Percentiles rank a stretch among this genome's conserved stretches.
phyloP scores from a whole-genome alignment of 2,888 invertebrate species.

The Drosophila peninsularis region DNA sequence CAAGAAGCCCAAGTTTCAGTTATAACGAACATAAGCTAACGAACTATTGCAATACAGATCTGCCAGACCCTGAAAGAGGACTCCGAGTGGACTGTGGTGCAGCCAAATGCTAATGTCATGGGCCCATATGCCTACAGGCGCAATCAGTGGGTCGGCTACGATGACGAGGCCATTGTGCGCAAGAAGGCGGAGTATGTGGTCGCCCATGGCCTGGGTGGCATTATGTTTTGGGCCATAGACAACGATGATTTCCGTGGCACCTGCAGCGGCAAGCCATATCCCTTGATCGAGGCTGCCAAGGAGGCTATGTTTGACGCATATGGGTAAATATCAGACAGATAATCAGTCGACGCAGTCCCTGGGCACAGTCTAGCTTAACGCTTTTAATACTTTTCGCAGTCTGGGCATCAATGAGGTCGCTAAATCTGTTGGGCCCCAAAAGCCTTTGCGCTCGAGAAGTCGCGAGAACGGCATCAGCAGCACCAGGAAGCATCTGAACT shows the following conservation, averaged over 20 bases:
- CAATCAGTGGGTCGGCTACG: conserved; percentile 97
- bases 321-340: conserved; percentile 86
- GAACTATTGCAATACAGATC: conserved; percentile 86
- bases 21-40: not conserved
- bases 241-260: conserved; percentile 97
- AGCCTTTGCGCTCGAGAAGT: conserved; percentile 79
- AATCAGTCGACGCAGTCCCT: too few relatives aligned
- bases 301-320: conserved; percentile 89
- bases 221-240: conserved; percentile 90
- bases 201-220: conserved; percentile 92
- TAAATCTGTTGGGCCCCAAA: conserved; percentile 78
- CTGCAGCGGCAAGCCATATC: conserved; percentile 94
- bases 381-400: conserved; percentile 45
- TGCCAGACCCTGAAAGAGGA: conserved; percentile 92
- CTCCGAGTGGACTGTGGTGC: conserved; percentile 91
- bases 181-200: conserved; percentile 94
- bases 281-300: conserved; percentile 95
- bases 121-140: conserved; percentile 95
- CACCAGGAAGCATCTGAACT: conserved; percentile 65
- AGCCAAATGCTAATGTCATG: conserved; percentile 92
- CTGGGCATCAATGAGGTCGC: conserved; percentile 83
- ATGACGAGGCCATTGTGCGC: conserved; percentile 92
- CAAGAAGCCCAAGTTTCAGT: accelerated
- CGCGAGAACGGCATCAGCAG: conserved; percentile 67
- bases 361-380: too few relatives aligned